These are phyloP conservation scores for Dynastes tityus DNA, from an alignment of 2,888 invertebrate genomes.

Conservation along the genomic window DNA sequence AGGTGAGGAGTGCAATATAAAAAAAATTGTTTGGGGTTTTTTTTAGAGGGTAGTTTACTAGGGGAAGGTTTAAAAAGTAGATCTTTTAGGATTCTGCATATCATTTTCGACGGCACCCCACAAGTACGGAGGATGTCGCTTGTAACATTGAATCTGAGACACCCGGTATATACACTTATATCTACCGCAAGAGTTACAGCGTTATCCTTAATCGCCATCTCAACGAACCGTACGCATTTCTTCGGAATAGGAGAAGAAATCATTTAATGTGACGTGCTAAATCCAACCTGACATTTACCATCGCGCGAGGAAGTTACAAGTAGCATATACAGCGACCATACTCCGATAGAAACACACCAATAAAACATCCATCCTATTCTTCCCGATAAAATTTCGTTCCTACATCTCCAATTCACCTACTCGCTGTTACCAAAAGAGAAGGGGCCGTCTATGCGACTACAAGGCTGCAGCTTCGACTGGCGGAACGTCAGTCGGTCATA, in stretches of 20 bases:
- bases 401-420: conserved; percentile 26
- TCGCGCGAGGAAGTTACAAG: conserved; percentile 47
- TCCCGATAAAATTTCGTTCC: conserved; percentile 28
- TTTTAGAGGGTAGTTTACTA: too few relatives aligned
- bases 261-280: background rate
- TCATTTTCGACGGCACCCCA: too few relatives aligned
- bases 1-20: too few relatives aligned
- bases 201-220: too few relatives aligned
- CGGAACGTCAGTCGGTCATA: conserved; percentile 66
- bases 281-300: conserved; percentile 17
- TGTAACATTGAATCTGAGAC: too few relatives aligned
- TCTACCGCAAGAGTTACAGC: too few relatives aligned
- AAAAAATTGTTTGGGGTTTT: too few relatives aligned
- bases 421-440: conserved; percentile 52
- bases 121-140: too few relatives aligned
- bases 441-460: conserved; percentile 63
- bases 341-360: background rate
- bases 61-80: too few relatives aligned
- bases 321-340: background rate
- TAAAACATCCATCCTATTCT: conserved; percentile 43
- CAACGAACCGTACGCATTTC: too few relatives aligned
- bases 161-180: too few relatives aligned
- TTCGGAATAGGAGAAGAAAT: background rate
- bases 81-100: too few relatives aligned
- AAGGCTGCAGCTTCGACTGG: conserved; percentile 63